Base-by-base conservation (phyloP, 1,140 invertebrate genomes). In the Nebria ingens region DNA sequence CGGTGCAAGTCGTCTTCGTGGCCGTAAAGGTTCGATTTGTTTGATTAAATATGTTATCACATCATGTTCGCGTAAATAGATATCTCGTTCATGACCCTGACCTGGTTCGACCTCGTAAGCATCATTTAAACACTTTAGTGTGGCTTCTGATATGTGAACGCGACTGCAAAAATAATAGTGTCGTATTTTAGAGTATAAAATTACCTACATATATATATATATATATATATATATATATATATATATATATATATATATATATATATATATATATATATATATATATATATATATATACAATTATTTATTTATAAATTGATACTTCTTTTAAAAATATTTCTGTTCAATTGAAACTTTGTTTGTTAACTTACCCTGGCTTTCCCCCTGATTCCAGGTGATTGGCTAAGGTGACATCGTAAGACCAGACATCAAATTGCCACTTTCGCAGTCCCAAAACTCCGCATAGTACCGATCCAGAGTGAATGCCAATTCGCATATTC, bases 371-470 rank as follows among this genome's bases (percentile, higher is more conserved):
- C 85, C 93, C 94, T 11, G 93, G 91, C 61, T 93, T 82, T 6
- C 94, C 94, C 9, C 91, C 92, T 56, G 91, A 91, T 76, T 98
- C 95, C 81, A 98, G 88, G 66, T 93, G 91, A 74, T 98, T 98
- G n/a, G 95, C 95, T 54, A 98, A 74, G 4, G 91, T 96, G 62
- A 98, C 95, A 73, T 98, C 96, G 72, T 96, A 92, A 9, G 92
- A 96, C 93, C 93, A 98, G 2, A 98, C 91, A 71, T 98, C 95
- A 73, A 98, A 98, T 72, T 97, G 94, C 89, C 94, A 98, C 70
- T 96, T 93, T 61, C 87, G 77, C 21, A 94, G 81, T 1, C 95
- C 94, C 12, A 97, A 79, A 29, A 97, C 92, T 2, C 94, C 93
- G 69, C 93, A 97, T 45, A 96, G 78, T 22, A 97, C 93, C 0